Evolutionary conservation across 2,113 vertebrate species (phyloP), one percentile per base, ranked within the genome.

Genomic region (Aptenodytes forsteri): DNA sequence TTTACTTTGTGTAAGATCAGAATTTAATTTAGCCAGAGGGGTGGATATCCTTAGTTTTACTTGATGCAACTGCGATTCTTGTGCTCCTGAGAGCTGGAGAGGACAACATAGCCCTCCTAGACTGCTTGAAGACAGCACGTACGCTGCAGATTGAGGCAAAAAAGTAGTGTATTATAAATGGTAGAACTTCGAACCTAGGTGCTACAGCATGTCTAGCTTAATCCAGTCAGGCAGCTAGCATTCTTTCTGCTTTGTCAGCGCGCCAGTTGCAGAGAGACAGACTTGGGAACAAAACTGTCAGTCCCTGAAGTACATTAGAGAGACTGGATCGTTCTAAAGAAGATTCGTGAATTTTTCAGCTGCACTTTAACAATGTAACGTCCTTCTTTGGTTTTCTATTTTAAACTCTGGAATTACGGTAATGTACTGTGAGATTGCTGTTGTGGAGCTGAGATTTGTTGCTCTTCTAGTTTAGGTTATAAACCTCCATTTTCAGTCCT

Each of bases 311-410:
- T 82, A 40, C 73, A 70, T 92, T 58, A 92, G 47, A 65, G 70
- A 87, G 78, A 64, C 89, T 40, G 26, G 4, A 32, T 44, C 87
- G 66, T 42, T 66, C 78, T 76, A 38, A 84, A 89, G 73, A 54
- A 87, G 81, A 67, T 36, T 76, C 55, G 83, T 95, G 40, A 94
- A 94, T 94, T 93, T 95, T 96, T 96, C 83, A 96, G 75, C 64
- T 54, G 12, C 50, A 9, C 80, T 87, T 95, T 87, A 93, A 84
- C 89, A 89, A 46, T 70, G 92, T 77, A 89, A 80, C 17, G 5
- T 72, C 70, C 70, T 88, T 83, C 55, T 71, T 83, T 58, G 40
- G 26, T 89, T 93, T 92, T 90, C 89, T 94, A 85, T 95, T 93
- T 96, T 95, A 92, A 95, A 82, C 77, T 75, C 38, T 34, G 66